Evolutionary conservation across 2,797 vertebrate species (phyloP), one percentile per base, ranked within the genome.

Genomic region (Rhinogobio ventralis): DNA sequence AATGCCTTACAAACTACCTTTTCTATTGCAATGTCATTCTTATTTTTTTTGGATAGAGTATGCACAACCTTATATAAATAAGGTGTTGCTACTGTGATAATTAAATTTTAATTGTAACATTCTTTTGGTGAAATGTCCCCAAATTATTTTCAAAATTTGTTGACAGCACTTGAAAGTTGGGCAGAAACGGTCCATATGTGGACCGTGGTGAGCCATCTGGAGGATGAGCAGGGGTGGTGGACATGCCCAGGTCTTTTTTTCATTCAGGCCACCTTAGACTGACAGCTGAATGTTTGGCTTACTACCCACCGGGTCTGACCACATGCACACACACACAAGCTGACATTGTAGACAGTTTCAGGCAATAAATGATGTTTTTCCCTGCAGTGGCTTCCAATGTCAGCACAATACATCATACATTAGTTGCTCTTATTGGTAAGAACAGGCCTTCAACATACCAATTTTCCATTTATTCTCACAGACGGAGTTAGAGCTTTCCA

Each of bases 201-300:
- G 19, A 69, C 19, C 64, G 49, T 72, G 55, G 30, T 74, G 79
- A 73, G 71, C 68, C 68, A 85, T 80, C 78, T 81, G 79, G 78
- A 85, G 45, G 79, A 45, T 85, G 78, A 74, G 84, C 67, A 68
- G 79, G 79, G 66, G 76, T 77, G 49, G 72, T 79, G 83, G 76
- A 51, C 53, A 64, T 73, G 67, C 55, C 33, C 23, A 64, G 76
- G 67, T 85, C 76, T 71, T 79, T 79, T 79, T 79, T 79, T 51
- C 83, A 72, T 85, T 79, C 53, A 71, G 76, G 30, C 53, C 42
- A 73, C 67, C 67, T 79, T 79, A 72, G 62, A 75, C 79, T 86
- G 84, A 76, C 84, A 85, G 53, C 45, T 36, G 46, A 85, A 79
- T 72, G 83, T 73, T 64, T 62, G 19, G 39, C 36, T 72, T 72